Evolutionary conservation across 2,797 vertebrate genomes (phyloP), one percentile per base, ranked within the genome.

Genomic region (Betta splendens): DNA sequence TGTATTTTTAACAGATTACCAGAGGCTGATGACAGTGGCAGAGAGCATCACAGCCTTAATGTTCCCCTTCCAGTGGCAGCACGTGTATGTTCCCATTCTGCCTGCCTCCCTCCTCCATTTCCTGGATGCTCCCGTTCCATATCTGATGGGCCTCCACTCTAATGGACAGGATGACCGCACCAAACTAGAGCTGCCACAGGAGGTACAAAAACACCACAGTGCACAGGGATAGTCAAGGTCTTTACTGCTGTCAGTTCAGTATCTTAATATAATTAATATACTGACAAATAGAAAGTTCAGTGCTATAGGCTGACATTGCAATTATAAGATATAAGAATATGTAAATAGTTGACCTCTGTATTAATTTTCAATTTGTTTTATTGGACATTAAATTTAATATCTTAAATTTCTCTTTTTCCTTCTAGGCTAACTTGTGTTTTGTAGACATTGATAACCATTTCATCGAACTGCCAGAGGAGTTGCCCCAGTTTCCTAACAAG

Each of bases 11-110:
- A 56, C 91, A 99, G 98, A 99, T 92, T 99, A 99, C 91, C 97
- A 99, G 93, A 93, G 95, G 86, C 91, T 99, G 92, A 99, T 99
- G 98, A 94, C 95, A 0, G 98, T 99, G 87, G 97, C 98, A 1
- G 98, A 99, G 92, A 96, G 94, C 83, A 98, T 99, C 93, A 99
- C 97, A 9, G 95, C 95, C 73, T 92, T 99, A 64, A 97, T 99
- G 96, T 99, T 99, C 90, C 98, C 98, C 32, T 99, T 93, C 91
- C 97, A 98, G 83, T 99, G 98, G 98, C 98, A 99, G 84, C 98
- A 99, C 36, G 98, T 99, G 15, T 99, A 99, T 47, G 98, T 99
- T 69, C 98, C 98, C 69, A 99, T 99, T 62, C 93, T 99, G 67
- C 98, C 98, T 0, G 97, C 98, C 72, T 98, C 97, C 25, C 96